These are phyloP conservation scores for Calyptommatus sinebrachiatus DNA, from an alignment of 2,113 vertebrate genomes.

Conservation along the genomic window DNA sequence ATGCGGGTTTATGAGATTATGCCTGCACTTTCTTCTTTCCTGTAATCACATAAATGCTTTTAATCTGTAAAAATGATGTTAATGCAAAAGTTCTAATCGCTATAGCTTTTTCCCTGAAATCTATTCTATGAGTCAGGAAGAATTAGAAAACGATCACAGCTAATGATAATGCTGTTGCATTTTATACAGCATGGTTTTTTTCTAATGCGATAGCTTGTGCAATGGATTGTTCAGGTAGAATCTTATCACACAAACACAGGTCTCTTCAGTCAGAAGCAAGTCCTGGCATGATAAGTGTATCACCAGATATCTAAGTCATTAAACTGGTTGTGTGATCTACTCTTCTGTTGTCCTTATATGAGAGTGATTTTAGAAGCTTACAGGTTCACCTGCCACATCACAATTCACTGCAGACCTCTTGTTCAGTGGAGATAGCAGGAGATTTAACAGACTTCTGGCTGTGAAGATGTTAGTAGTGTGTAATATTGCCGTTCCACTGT, in stretches of 20 bases:
- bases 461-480: background rate
- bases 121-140: background rate
- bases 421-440: background rate
- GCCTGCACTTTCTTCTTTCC: background rate
- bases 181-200: background rate
- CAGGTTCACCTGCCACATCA: background rate
- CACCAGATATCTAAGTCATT: background rate
- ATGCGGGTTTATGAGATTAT: too few species aligned
- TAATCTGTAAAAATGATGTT: background rate
- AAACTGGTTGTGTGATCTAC: background rate
- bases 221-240: background rate
- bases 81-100: background rate
- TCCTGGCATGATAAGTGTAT: background rate
- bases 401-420: background rate
- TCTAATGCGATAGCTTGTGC: constrained; percentile 6
- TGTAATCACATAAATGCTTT: background rate
- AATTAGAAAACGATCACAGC: constrained; percentile 15
- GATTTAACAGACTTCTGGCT: background rate
- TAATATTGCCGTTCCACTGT: background rate
- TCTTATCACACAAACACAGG: constrained; percentile 3
- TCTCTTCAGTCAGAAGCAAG: background rate
- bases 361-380: background rate
- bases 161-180: background rate
- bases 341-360: background rate
- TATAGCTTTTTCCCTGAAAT: background rate